Evolutionary conservation across 2,888 invertebrate species (phyloP).

Genomic region (Cerastis leucographa): DNA sequence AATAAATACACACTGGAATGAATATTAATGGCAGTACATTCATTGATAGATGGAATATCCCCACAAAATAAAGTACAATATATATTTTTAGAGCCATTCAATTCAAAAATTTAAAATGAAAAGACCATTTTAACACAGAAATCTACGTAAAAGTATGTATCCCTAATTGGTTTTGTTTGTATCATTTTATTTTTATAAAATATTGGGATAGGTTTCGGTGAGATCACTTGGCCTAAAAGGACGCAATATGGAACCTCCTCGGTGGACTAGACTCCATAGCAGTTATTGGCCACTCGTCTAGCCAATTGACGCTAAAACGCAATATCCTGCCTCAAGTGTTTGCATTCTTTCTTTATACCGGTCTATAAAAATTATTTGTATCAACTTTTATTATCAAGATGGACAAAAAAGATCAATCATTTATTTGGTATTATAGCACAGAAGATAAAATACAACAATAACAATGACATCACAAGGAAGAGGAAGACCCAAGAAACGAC

Average conservation of each 20-base stretch:
- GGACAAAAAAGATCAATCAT: not conserved
- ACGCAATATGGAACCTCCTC: slow-evolving; percentile 78
- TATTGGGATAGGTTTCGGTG: slow-evolving; percentile 26
- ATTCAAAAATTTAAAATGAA: not conserved
- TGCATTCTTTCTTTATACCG: slow-evolving; percentile 70
- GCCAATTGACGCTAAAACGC: slow-evolving; percentile 82
- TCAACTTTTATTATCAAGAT: not conserved
- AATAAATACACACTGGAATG: not conserved
- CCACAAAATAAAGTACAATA: not conserved
- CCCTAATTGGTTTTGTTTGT: not conserved
- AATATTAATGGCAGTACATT: not conserved
- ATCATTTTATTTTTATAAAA: slow-evolving; percentile 11
- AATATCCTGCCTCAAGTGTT: slow-evolving; percentile 81
- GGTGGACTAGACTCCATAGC: slow-evolving; percentile 55
- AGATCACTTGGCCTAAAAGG: slow-evolving; percentile 43
- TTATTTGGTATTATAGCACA: not conserved
- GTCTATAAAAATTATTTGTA: slow-evolving; percentile 45
- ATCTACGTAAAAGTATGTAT: not conserved
- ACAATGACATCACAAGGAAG: not conserved
- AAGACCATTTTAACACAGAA: not conserved
- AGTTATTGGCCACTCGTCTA: slow-evolving; percentile 86
- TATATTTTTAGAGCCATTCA: not conserved
- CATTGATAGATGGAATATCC: not conserved
- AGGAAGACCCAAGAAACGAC: too few relatives aligned
- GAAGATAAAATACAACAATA: not conserved